Evolutionary conservation across 1,140 invertebrate genomes (phyloP).

Genomic region (Lepidurus apus): DNA sequence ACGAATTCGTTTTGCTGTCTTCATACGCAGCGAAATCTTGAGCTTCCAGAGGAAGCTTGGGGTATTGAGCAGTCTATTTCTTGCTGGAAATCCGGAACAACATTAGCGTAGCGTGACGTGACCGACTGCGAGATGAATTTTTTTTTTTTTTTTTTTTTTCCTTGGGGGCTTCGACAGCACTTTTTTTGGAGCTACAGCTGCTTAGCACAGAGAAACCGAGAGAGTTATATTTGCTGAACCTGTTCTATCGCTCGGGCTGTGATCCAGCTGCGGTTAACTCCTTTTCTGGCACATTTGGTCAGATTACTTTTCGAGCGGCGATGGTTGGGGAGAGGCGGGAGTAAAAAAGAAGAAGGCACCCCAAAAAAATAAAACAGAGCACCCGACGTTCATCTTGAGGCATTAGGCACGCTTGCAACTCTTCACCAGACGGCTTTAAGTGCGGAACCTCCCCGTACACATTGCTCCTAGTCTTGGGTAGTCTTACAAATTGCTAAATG

Average conservation of each 20-base stretch:
- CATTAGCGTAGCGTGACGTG: slow-evolving; percentile 14
- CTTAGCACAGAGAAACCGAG: neutral
- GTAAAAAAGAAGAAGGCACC: neutral
- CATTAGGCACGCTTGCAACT: neutral
- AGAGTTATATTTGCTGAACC: slow-evolving; percentile 19
- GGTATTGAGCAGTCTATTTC: slow-evolving; percentile 11
- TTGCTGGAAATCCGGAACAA: neutral
- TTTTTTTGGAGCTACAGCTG: slow-evolving; percentile 5
- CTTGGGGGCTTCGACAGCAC: neutral
- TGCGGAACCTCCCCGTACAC: slow-evolving; percentile 16
- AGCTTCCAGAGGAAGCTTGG: neutral
- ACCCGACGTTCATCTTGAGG: neutral
- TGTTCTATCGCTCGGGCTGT: slow-evolving; percentile 14
- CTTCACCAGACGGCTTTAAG: neutral
- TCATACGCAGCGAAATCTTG: neutral
- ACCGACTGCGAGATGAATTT: neutral
- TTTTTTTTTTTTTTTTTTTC: neutral
- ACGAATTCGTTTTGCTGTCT: slow-evolving; percentile 9
- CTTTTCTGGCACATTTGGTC: slow-evolving; percentile 13
- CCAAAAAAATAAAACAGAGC: neutral
- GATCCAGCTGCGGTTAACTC: slow-evolving; percentile 17
- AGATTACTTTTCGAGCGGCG: neutral
- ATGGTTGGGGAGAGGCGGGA: neutral
- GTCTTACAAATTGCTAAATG: slow-evolving; percentile 10
- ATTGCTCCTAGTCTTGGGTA: neutral